Base-by-base conservation (phyloP, 2,797 vertebrate genomes). In the Cichlasoma orientale region DNA sequence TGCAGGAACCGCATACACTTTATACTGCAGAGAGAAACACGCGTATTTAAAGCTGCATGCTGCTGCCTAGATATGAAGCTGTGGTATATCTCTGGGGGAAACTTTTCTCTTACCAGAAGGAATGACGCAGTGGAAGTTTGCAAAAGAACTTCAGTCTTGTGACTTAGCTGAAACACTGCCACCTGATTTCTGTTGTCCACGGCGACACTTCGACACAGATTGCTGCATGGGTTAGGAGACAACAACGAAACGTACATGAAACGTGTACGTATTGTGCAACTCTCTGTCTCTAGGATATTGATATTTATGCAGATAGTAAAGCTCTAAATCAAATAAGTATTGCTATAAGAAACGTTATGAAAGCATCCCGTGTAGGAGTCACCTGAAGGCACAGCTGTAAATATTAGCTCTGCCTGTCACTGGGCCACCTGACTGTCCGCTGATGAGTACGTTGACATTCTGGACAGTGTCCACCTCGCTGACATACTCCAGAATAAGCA, bases 341-440 rank as follows among this genome's bases (percentile, higher is more conserved):
- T 23, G 16, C 7, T 2, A 33, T 5, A 50, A 33, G 4, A 59
- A 4, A 50, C 23, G 6, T 29, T 80, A 27, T 33, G 0, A 68
- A 55, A 73, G 16, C 25, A 74, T 61, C 7, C 72, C 47, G 55
- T 47, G 18, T 2, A 54, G 25, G 3, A 31, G 85, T 79, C 33
- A 98, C 98, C 97, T 97, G 92, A 97, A 97, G 76, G 94, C 94
- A 87, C 98, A 99, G 77, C 94, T 97, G 91, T 98, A 97, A 88
- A 99, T 91, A 88, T 96, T 96, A 75, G 96, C 95, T 83, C 91
- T 94, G 73, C 96, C 95, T 14, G 82, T 86, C 69, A 90, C 87
- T 25, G 88, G 86, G n/a, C 88, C 87, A n/a, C 82, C 88, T 0
- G 88, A 74, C 55, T 94, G 94, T 47, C 86, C 85, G 11, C 87